phyloP scores from a whole-genome alignment of 2,113 vertebrate genomes.

The Syngnathoides biaculeatus region DNA sequence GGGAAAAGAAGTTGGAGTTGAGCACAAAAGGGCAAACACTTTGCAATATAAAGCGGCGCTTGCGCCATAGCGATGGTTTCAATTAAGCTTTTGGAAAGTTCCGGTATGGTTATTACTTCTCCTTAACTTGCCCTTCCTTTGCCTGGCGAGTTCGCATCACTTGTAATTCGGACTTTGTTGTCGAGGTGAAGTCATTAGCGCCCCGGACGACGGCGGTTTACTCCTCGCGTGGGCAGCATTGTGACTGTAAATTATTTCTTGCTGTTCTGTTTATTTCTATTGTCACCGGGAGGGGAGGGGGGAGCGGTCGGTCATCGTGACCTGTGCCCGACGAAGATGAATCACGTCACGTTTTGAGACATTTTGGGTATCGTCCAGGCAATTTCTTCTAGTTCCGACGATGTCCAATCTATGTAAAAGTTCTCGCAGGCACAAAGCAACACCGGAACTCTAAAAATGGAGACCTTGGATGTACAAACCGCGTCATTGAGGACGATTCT shows the following conservation, averaged over 20 bases:
- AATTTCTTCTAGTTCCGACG: not conserved
- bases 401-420: not conserved
- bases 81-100: not conserved
- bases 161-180: not conserved
- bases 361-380: not conserved
- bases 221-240: not conserved
- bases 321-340: not conserved
- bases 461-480: too few relatives aligned
- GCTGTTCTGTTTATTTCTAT: not conserved
- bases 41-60: not conserved
- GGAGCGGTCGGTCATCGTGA: not conserved
- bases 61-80: not conserved
- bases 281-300: too few relatives aligned
- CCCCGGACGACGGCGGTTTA: not conserved
- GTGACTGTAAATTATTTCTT: not conserved
- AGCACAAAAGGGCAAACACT: slow-evolving; percentile 1
- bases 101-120: not conserved
- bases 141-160: not conserved
- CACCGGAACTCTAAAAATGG: too few relatives aligned
- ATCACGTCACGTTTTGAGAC: not conserved
- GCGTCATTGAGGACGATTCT: too few relatives aligned
- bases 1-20: not conserved
- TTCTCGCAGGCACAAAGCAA: not conserved
- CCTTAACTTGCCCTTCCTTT: not conserved
- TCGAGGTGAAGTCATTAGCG: not conserved